Conservation (phyloP, 2,113 vertebrate genomes). For the Mesocricetus auratus region DNA sequence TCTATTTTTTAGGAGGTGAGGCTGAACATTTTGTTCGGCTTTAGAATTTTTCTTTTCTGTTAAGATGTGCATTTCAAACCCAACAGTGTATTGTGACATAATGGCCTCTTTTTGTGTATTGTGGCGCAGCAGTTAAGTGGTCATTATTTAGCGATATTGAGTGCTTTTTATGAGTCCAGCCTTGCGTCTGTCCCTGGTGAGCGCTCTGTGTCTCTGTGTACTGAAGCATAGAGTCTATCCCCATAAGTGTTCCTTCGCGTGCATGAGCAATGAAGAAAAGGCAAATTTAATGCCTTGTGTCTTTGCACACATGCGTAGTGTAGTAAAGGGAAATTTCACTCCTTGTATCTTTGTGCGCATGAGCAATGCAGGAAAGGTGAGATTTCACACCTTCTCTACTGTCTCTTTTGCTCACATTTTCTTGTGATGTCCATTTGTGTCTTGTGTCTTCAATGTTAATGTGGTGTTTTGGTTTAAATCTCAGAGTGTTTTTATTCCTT, state of each 20-base stretch:
- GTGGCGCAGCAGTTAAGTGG: not conserved
- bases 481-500: not conserved
- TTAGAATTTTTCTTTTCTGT: not conserved
- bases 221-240: accelerated
- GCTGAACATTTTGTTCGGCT: not conserved
- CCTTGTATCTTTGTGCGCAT: not conserved
- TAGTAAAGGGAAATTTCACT: not conserved
- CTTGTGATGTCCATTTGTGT: not conserved
- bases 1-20: not conserved
- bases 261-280: not conserved
- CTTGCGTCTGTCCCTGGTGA: not conserved
- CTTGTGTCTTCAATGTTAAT: not conserved
- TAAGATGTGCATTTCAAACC: not conserved
- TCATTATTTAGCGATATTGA: not conserved
- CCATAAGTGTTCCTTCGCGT: not conserved
- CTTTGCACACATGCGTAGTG: not conserved
- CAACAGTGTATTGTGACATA: not conserved
- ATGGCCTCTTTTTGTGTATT: not conserved
- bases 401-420: slow-evolving; percentile 1
- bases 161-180: not conserved
- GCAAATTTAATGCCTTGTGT: not conserved
- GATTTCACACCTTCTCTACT: not conserved
- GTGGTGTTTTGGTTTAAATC: not conserved
- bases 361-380: not conserved
- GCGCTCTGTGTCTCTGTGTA: not conserved